A percentile compares a stretch with the other conserved stretches of the same genome.
Conservation (phyloP, 2,888 invertebrate species). For the Lamproptera curius region DNA sequence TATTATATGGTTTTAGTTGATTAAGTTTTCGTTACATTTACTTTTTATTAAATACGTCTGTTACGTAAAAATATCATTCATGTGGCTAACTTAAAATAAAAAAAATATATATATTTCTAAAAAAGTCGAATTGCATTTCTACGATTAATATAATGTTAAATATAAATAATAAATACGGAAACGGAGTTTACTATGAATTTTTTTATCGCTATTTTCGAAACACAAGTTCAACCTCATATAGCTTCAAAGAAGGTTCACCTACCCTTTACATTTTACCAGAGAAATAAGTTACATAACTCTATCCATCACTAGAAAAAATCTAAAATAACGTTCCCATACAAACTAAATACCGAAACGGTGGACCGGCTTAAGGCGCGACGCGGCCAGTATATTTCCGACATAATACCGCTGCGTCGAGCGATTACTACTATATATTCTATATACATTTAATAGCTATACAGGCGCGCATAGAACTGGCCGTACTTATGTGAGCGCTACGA, state of each 20-base stretch:
- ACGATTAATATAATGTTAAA: too few relatives aligned
- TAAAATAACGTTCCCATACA: constrained; percentile 73
- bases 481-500: constrained; percentile 77
- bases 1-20: too few relatives aligned
- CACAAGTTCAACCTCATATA: constrained; percentile 52
- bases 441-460: constrained; percentile 79
- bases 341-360: constrained; percentile 71
- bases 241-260: constrained; percentile 64
- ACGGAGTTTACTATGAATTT: too few relatives aligned
- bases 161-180: too few relatives aligned
- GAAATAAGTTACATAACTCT: constrained; percentile 59
- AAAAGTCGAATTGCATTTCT: too few relatives aligned
- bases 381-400: constrained; percentile 78
- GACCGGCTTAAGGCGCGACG: constrained; percentile 71
- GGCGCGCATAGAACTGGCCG: constrained; percentile 79
- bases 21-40: too few relatives aligned
- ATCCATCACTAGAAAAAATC: constrained; percentile 65
- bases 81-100: too few relatives aligned
- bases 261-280: constrained; percentile 66
- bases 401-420: constrained; percentile 79
- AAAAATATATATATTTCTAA: too few relatives aligned
- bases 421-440: constrained; percentile 79
- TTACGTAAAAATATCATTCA: too few relatives aligned
- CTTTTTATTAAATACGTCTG: too few relatives aligned
- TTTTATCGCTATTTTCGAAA: constrained; percentile 42